Conservation (phyloP, 2,888 invertebrate genomes). For the Sacculina carcini region DNA sequence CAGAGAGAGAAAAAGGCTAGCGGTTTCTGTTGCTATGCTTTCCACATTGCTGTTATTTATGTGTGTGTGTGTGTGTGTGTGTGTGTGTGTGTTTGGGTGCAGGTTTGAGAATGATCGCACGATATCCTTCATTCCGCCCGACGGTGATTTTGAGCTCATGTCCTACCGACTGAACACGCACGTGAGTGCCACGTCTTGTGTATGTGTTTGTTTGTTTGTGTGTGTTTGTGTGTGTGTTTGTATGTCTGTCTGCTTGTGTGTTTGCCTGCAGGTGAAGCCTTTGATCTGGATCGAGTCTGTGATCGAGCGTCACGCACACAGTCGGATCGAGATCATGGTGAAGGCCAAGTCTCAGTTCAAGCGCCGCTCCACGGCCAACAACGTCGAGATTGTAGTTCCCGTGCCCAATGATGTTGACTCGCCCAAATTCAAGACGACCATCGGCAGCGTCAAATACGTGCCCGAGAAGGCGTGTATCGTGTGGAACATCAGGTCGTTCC, state of each 20-base stretch:
- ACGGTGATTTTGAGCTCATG: conserved; percentile 98
- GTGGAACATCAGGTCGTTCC: conserved; percentile 92
- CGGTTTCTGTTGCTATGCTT: too few relatives aligned
- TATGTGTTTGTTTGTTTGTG: too few relatives aligned
- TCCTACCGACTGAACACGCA: conserved; percentile 89
- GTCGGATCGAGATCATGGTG: conserved; percentile 94
- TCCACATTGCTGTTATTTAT: too few relatives aligned
- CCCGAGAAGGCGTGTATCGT: conserved; percentile 90
- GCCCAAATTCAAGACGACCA: conserved; percentile 90
- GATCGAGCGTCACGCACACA: conserved; percentile 88
- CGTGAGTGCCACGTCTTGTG: conserved; percentile 24
- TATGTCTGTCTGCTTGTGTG: too few relatives aligned
- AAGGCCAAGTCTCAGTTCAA: conserved; percentile 98
- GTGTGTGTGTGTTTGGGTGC: background rate
- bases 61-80: too few relatives aligned
- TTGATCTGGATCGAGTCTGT: conserved; percentile 97
- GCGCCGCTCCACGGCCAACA: conserved; percentile 86
- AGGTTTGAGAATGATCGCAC: conserved; percentile 89
- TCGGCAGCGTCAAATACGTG: conserved; percentile 87
- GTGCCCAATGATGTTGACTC: conserved; percentile 93
- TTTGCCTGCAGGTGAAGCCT: conserved; percentile 41
- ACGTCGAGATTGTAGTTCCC: conserved; percentile 89
- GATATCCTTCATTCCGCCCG: conserved; percentile 93
- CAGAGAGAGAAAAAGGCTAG: too few relatives aligned
- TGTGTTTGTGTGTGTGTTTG: too few relatives aligned